Evolutionary conservation across 1,140 invertebrate species (phyloP).

Genomic region (Leptonema lineaticorne): DNA sequence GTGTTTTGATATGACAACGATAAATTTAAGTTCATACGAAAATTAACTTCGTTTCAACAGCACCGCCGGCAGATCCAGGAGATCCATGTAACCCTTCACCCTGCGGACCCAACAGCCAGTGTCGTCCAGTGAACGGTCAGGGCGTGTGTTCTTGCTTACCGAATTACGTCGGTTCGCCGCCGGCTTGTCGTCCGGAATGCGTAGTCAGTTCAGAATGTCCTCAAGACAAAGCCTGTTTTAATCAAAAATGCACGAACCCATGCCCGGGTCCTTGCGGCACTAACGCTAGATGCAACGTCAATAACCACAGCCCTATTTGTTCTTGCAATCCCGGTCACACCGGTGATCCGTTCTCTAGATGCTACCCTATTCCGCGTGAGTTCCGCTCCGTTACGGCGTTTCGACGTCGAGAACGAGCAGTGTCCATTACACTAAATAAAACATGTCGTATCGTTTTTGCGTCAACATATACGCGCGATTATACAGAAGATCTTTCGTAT

Average conservation of each 20-base stretch:
- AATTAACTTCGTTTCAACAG: background rate
- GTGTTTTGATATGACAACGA: too few relatives aligned
- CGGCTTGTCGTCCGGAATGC: conserved; percentile 71
- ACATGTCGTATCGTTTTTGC: too few relatives aligned
- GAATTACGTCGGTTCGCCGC: conserved; percentile 76
- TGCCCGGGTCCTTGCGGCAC: conserved; percentile 72
- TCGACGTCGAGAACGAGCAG: too few relatives aligned
- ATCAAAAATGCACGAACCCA: conserved; percentile 72
- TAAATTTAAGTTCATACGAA: background rate
- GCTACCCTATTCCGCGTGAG: conserved; percentile 53
- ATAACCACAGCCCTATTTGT: conserved; percentile 78
- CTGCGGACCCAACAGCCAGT: conserved; percentile 67
- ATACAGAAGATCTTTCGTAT: too few relatives aligned
- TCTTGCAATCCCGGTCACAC: conserved; percentile 65
- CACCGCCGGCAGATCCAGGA: conserved; percentile 33
- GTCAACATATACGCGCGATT: too few relatives aligned
- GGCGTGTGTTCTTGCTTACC: conserved; percentile 73
- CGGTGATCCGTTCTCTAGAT: conserved; percentile 75
- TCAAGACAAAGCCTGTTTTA: conserved; percentile 69
- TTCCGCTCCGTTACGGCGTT: too few relatives aligned
- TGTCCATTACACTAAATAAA: too few relatives aligned
- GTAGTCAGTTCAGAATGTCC: conserved; percentile 67
- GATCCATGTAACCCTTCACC: conserved; percentile 63
- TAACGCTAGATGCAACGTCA: conserved; percentile 66
- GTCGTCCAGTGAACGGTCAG: conserved; percentile 66